Evolutionary conservation across 2,113 vertebrate genomes (phyloP).

Genomic region (Plectropomus leopardus): DNA sequence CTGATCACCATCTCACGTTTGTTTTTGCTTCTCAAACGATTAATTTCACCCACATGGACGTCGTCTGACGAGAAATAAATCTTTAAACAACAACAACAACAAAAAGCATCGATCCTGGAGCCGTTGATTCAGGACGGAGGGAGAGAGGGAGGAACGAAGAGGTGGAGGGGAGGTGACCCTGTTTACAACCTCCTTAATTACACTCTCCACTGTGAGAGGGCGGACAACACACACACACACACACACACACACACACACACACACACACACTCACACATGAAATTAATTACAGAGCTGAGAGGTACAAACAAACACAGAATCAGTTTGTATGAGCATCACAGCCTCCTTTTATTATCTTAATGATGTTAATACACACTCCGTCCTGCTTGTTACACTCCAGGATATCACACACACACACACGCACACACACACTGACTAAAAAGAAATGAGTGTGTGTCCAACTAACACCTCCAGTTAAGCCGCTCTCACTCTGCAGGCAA

Average conservation of each 20-base stretch:
- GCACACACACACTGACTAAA: conserved; percentile 14
- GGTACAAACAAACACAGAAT: conserved; percentile 1
- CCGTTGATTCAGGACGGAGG: background rate
- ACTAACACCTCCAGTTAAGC: conserved; percentile 11
- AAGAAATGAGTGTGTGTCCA: background rate
- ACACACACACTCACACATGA: background rate
- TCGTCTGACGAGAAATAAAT: no score
- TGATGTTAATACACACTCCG: conserved; percentile 7
- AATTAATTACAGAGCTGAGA: conserved; percentile 18
- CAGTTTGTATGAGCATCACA: conserved; percentile 12
- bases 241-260: conserved; percentile 8
- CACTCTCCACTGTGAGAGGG: background rate
- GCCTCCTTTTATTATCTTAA: conserved; percentile 19
- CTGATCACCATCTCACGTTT: no score
- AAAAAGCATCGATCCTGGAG: background rate
- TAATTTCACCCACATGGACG: no score
- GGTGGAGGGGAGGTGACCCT: background rate
- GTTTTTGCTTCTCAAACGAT: no score
- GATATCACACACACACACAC: conserved; percentile 5
- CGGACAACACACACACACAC: conserved; percentile 21
- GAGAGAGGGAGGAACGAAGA: background rate
- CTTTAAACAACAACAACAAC: background rate
- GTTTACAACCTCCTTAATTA: conserved; percentile 28
- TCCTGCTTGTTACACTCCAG: background rate
- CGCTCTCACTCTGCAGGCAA: conserved; percentile 12